A percentile compares a stretch with the other conserved stretches of the same genome.
phyloP scores from a whole-genome alignment of 2,113 vertebrate genomes.

The Balaenoptera acutorostrata region DNA sequence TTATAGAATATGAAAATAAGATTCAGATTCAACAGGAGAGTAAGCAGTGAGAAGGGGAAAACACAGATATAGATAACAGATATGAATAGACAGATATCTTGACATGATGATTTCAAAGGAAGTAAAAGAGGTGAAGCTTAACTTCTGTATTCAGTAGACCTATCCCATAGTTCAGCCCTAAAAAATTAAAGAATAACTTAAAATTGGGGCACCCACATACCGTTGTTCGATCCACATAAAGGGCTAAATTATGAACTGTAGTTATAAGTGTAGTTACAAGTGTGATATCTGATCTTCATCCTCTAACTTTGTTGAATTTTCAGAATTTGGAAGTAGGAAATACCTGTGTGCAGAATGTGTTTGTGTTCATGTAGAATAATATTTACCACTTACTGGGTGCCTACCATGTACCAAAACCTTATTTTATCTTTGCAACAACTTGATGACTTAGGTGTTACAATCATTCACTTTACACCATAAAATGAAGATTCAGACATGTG shows the following conservation, averaged over 20 bases:
- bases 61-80: not conserved
- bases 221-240: not conserved
- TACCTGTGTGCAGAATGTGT: slow-evolving; percentile 14
- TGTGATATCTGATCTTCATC: not conserved
- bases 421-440: not conserved
- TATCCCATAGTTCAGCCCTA: not conserved
- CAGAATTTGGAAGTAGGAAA: slow-evolving; percentile 38
- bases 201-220: not conserved
- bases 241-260: not conserved
- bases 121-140: not conserved
- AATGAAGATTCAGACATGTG: not conserved
- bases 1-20: slow-evolving; percentile 23
- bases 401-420: not conserved
- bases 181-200: slow-evolving; percentile 28
- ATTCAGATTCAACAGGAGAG: not conserved
- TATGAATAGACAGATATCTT: not conserved
- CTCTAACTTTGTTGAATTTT: slow-evolving; percentile 48
- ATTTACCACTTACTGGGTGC: slow-evolving; percentile 16
- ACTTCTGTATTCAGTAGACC: not conserved
- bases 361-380: not conserved
- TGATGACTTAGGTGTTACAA: not conserved
- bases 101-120: not conserved
- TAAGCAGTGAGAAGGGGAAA: not conserved
- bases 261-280: not conserved
- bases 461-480: not conserved